Evolutionary conservation across 2,797 vertebrate species (phyloP).

Genomic region (Acestrorhynchus altus): DNA sequence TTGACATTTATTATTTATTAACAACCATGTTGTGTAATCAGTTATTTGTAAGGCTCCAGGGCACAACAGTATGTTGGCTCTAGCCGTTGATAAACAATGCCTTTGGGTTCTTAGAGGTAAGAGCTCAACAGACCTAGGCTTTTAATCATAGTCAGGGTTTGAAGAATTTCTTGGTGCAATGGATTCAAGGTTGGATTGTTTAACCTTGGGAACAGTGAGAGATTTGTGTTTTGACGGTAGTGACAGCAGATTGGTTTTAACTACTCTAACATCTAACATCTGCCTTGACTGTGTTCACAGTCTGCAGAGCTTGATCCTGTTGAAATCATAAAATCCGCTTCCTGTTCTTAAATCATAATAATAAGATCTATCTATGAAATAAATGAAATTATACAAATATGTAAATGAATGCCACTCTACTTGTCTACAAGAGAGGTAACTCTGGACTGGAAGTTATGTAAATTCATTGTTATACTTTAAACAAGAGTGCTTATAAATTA

Average conservation of each 20-base stretch:
- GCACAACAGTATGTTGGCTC: background rate
- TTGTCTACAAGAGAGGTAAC: background rate
- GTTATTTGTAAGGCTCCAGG: background rate
- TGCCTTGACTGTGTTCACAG: conserved; percentile 24
- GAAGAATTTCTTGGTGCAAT: conserved; percentile 16
- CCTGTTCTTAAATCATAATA: background rate
- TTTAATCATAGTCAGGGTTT: conserved; percentile 12
- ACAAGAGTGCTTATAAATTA: background rate
- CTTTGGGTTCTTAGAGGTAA: background rate
- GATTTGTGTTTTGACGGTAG: background rate
- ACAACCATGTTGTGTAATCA: background rate
- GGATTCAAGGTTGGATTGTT: background rate
- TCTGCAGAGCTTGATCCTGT: background rate
- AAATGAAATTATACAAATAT: background rate
- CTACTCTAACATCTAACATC: background rate
- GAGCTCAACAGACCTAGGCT: background rate
- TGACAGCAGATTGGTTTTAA: conserved; percentile 19
- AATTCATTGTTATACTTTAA: too few species aligned
- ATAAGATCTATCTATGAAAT: background rate
- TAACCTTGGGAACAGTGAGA: conserved; percentile 9
- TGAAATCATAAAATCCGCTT: background rate
- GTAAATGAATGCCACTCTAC: background rate
- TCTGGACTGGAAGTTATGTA: background rate
- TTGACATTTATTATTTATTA: background rate
- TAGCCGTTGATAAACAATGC: background rate